These are phyloP conservation scores for Apoda limacodes DNA, from an alignment of 2,888 invertebrate species.

Conservation along the genomic window DNA sequence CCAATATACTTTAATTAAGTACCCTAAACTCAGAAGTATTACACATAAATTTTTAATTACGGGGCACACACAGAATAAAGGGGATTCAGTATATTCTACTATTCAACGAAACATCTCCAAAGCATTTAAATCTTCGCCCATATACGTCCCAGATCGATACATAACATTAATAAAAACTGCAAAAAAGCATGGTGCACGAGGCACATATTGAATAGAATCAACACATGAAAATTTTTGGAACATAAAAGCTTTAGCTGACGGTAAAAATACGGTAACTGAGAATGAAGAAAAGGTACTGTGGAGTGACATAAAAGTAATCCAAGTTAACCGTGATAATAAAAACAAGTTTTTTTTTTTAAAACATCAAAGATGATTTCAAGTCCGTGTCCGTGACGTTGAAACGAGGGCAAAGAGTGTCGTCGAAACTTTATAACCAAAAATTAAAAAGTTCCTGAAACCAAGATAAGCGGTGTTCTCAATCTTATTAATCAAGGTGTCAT, in stretches of 20 bases:
- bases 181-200: not conserved
- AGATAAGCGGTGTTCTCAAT: not conserved
- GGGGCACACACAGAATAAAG: slow-evolving; percentile 26
- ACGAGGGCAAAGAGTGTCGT: too few species aligned
- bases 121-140: slow-evolving; percentile 21
- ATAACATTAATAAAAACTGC: slow-evolving; percentile 22
- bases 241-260: slow-evolving; percentile 4
- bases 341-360: not conserved
- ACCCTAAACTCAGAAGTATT: slow-evolving; percentile 11
- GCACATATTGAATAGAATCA: too few species aligned
- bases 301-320: not conserved
- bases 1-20: slow-evolving; percentile 6
- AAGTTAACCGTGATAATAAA: not conserved
- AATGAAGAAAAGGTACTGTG: not conserved
- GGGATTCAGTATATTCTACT: slow-evolving; percentile 20
- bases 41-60: slow-evolving; percentile 25
- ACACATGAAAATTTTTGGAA: slow-evolving; percentile 4
- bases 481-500: not conserved
- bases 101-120: slow-evolving; percentile 20
- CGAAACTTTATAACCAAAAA: too few species aligned
- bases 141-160: slow-evolving; percentile 24
- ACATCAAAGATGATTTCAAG: slow-evolving; percentile 1
- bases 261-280: not conserved
- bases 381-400: slow-evolving; percentile 2
- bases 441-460: not conserved